Percentiles rank a stretch among this genome's conserved stretches.
Conservation (phyloP, 2,113 vertebrate species). For the Taurulus bubalis region DNA sequence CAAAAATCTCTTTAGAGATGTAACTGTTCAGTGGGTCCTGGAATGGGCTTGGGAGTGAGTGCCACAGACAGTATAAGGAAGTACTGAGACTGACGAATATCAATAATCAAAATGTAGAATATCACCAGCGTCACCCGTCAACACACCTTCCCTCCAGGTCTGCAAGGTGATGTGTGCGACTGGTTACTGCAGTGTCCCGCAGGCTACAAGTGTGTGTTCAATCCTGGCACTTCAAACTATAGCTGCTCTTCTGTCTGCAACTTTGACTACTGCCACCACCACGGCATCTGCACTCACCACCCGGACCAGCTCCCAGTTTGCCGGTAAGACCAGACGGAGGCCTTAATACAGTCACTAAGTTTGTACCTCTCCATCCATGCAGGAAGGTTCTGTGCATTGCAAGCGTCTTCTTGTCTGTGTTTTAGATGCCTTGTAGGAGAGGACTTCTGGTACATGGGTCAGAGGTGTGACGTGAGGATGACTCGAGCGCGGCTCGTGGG, state of each 20-base stretch:
- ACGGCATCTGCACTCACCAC: slow-evolving; percentile 89
- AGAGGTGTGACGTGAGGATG: slow-evolving; percentile 87
- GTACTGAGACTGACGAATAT: background rate
- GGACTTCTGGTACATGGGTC: slow-evolving; percentile 92
- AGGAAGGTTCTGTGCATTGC: background rate
- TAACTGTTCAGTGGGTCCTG: background rate
- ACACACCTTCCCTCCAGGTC: slow-evolving; percentile 61
- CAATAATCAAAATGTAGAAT: background rate
- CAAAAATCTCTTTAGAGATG: background rate
- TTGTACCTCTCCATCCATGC: background rate
- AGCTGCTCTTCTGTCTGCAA: slow-evolving; percentile 89
- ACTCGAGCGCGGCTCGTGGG: slow-evolving; percentile 84
- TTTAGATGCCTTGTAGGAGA: slow-evolving; percentile 88
- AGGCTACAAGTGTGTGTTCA: slow-evolving; percentile 81
- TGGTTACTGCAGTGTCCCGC: slow-evolving; percentile 83
- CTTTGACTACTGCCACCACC: slow-evolving; percentile 86
- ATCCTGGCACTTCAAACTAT: slow-evolving; percentile 61
- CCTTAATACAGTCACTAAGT: background rate
- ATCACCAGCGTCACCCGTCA: background rate
- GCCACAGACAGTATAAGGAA: background rate
- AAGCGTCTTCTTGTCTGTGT: slow-evolving; percentile 1
- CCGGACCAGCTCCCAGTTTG: slow-evolving; percentile 82
- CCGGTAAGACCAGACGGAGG: slow-evolving; percentile 78
- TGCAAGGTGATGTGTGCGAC: slow-evolving; percentile 80
- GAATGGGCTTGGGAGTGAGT: background rate